These are phyloP conservation scores for Hydrotaea diabolus DNA, from an alignment of 2,888 invertebrate species.

Conservation along the genomic window DNA sequence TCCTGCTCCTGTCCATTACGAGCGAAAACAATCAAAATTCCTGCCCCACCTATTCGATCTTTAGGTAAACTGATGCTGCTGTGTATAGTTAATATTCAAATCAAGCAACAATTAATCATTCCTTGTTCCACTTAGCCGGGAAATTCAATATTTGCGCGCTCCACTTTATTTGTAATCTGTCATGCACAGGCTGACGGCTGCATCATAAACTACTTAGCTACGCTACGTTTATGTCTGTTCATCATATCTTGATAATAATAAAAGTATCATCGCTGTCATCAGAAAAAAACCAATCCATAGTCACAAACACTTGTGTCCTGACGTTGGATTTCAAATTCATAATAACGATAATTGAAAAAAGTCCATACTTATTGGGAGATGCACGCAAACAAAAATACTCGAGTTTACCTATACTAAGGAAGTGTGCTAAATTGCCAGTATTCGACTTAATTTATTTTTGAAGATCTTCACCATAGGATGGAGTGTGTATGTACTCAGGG, in stretches of 20 bases:
- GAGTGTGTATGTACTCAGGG: no score
- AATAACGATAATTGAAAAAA: background rate
- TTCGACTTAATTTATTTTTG: no score
- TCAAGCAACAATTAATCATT: conserved; percentile 28
- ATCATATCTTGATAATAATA: background rate
- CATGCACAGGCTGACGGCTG: conserved; percentile 31
- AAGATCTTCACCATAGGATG: no score
- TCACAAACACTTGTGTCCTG: conserved; percentile 24
- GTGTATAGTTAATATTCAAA: background rate
- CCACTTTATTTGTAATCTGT: conserved; percentile 46
- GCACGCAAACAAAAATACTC: no score
- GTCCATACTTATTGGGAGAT: background rate
- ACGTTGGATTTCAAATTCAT: background rate
- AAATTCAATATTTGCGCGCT: conserved; percentile 29
- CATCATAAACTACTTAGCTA: background rate
- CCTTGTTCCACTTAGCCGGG: background rate
- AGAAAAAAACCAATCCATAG: background rate
- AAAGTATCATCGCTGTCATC: background rate
- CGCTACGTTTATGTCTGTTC: background rate
- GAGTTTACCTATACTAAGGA: no score
- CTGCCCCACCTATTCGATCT: no score
- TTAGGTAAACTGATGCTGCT: no score
- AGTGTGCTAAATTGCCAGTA: no score
- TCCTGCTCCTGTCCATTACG: no score
- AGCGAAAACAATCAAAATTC: no score